Base-by-base conservation (phyloP, 2,888 invertebrate species). In the Scrobipalpa costella region DNA sequence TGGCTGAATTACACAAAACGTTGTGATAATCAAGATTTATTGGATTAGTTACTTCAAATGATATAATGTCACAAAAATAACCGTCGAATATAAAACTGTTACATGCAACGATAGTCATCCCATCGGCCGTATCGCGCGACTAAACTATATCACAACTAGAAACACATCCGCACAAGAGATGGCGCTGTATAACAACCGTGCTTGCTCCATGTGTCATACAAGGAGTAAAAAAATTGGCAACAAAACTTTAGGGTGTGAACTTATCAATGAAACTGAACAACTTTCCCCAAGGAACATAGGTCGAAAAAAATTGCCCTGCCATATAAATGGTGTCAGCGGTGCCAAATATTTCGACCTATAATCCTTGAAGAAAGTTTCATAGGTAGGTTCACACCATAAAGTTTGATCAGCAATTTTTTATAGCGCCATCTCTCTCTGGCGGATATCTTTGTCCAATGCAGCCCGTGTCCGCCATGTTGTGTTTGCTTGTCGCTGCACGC, bases 401-500 rank as follows among this genome's bases (percentile, higher is more conserved):
- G n/a, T n/a, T n/a, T n/a, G n/a, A n/a, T n/a, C n/a, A n/a, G n/a
- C n/a, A n/a, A n/a, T n/a, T n/a, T n/a, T n/a, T n/a, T n/a, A 55
- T 34, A 55, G 34, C 27, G 55, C 27, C 8, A 34, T 55, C 55
- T 55, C 55, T 15, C 15, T 34, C 7, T 50, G 9, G 17, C 17
- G 9, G 21, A 17, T 19, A 13, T 21, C 8, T 8, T 13, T 3
- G 7, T 55, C 0, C 33, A 33, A 55, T 55, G 44, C 44, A 55
- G 11, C 55, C 33, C 27, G 27, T 55, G 44, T 27, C 44, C 44
- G 55, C 36, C 52, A 8, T 40, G 52, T 52, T 36, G 62, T 55
- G 40, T 36, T 38, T 36, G 62, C 62, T 55, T 36, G 62, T 27
- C 19, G 49, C 15, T 50, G 38, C 61, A 61, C 61, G 36, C 57